These are phyloP conservation scores for Rhamphomyia laevipes DNA, from an alignment of 2,888 invertebrate genomes.

Conservation along the genomic window DNA sequence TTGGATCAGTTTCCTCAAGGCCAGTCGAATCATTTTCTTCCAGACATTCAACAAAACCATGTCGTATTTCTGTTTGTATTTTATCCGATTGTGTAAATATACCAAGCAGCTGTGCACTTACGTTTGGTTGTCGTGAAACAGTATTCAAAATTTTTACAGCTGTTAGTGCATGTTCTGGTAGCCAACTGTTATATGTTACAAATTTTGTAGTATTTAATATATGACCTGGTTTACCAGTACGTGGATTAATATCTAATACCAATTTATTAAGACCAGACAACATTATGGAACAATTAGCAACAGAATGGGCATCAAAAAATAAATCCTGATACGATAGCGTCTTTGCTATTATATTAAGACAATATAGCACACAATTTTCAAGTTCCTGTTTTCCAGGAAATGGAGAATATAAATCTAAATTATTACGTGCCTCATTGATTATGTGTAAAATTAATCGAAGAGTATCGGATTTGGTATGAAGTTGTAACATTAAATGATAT, in stretches of 20 bases:
- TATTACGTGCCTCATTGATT: slow-evolving; percentile 62
- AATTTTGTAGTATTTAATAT: slow-evolving; percentile 65
- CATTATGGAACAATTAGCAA: slow-evolving; percentile 51
- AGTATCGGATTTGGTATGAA: slow-evolving; percentile 69
- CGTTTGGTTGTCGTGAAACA: slow-evolving; percentile 52
- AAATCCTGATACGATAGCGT: slow-evolving; percentile 60
- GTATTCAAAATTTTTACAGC: slow-evolving; percentile 58
- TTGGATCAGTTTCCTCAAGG: slow-evolving; percentile 34
- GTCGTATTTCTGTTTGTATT: slow-evolving; percentile 48
- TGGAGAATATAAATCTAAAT: slow-evolving; percentile 56
- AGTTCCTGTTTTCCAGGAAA: slow-evolving; percentile 56
- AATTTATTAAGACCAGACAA: slow-evolving; percentile 71
- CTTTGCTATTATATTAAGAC: slow-evolving; percentile 62
- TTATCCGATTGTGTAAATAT: slow-evolving; percentile 55
- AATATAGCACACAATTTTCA: slow-evolving; percentile 57
- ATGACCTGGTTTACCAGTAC: slow-evolving; percentile 66
- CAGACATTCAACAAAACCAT: slow-evolving; percentile 82
- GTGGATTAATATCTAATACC: slow-evolving; percentile 63
- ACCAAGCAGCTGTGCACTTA: slow-evolving; percentile 59
- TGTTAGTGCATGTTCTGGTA: slow-evolving; percentile 55
- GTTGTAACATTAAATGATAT: slow-evolving; percentile 69
- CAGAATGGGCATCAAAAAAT: slow-evolving; percentile 53
- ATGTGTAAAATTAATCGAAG: slow-evolving; percentile 50
- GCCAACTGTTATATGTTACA: slow-evolving; percentile 52
- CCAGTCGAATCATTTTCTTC: slow-evolving; percentile 44